phyloP scores from a whole-genome alignment of 53 echinoderm and acorn worm genomes.

The Pentamera pediparva region DNA sequence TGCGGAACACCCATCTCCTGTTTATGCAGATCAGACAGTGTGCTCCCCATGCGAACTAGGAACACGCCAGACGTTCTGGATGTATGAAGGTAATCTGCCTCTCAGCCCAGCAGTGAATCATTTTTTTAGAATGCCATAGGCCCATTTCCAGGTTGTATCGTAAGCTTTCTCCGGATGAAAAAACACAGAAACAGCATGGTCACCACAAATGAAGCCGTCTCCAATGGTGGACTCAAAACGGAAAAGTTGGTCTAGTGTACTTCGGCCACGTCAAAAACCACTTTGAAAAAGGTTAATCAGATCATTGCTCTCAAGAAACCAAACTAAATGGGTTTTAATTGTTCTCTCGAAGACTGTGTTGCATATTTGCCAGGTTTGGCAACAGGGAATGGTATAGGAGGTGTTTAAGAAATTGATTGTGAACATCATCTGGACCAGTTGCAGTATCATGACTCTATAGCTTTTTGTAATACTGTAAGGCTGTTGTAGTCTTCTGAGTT shows the following conservation, averaged over 20 bases:
- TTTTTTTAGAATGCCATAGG: conserved; percentile 7
- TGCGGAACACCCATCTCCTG: not conserved
- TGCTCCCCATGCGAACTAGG: not conserved
- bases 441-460: conserved; percentile 13
- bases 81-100: too few relatives aligned
- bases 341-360: conserved; percentile 6
- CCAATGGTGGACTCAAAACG: not conserved
- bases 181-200: conserved; percentile 14
- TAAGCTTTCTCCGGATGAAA: conserved; percentile 22
- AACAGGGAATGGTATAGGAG: not conserved
- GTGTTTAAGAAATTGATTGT: too few relatives aligned
- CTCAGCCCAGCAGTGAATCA: not conserved
- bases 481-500: conserved; percentile 28
- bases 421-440: conserved; percentile 11
- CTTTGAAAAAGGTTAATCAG: not conserved
- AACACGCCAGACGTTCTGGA: too few relatives aligned
- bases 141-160: conserved; percentile 25
- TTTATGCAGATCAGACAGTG: not conserved
- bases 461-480: not conserved
- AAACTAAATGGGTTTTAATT: conserved; percentile 11
- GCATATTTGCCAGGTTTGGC: conserved; percentile 9
- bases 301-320: not conserved
- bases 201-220: conserved; percentile 5
- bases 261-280: conserved; percentile 1
- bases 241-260: conserved; percentile 11